Base-by-base conservation (phyloP, 1,140 invertebrate species). In the Pseudachorutes palmiensis region DNA sequence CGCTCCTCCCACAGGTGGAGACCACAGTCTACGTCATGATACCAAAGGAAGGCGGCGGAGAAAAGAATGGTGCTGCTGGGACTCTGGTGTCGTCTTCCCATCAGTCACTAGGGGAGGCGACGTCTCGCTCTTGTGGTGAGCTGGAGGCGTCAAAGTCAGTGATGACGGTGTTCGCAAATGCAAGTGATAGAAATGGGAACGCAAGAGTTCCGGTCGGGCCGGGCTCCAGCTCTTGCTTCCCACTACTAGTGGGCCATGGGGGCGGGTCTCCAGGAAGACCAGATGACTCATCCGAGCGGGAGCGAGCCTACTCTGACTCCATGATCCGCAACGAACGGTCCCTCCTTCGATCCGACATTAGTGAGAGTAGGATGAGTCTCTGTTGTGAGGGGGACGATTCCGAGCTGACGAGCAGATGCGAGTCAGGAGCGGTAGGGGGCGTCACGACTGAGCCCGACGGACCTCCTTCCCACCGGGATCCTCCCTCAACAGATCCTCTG, bases 281-380 rank as follows among this genome's bases (percentile, higher is more conserved):
- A n/a, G n/a, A n/a, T n/a, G n/a, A n/a, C n/a, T n/a, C n/a, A n/a
- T n/a, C n/a, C 19, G 51, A 55, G 24, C 51, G 24, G 24, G 51
- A 55, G 51, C 12, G 24, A 55, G 51, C 51, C 12, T 55, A 24
- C 12, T 14, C 9, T 55, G 51, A 55, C 24, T 55, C 51, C 51
- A 45, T 45, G 36, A 19, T 45, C 19, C 36, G 36, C 9, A 45
- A 45, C 9, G 36, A 45, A 12, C 24, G 51, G n/a, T n/a, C n/a
- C 24, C 12, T 14, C 24, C 24, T 16, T 55, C 51, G 14, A 55
- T 14, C 12, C 12, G 51, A 55, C 12, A 14, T 55, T 14, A 55
- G 51, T 55, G 14, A 55, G 51, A 55, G 51, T 55, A 9, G 51
- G 24, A 55, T 55, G 51, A 55, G 51, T 55, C 24, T 55, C 14